Evolutionary conservation across 2,113 vertebrate genomes (phyloP).

Genomic region (Lethenteron camtschaticum): DNA sequence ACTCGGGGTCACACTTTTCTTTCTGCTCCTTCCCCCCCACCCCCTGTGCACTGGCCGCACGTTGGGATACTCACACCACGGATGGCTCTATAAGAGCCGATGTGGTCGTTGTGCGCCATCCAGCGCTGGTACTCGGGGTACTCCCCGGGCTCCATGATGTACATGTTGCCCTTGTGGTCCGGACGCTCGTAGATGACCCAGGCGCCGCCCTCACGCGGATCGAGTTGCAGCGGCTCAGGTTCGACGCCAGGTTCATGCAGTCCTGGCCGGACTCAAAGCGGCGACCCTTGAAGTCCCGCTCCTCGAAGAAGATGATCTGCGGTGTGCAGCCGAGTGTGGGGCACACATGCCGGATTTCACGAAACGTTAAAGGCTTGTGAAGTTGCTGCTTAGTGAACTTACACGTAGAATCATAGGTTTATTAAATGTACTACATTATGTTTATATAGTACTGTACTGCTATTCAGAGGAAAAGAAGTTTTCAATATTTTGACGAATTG

Average conservation of each 20-base stretch:
- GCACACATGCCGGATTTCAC: too few species aligned
- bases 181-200: conserved; percentile 70
- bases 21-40: too few species aligned
- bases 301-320: conserved; percentile 70
- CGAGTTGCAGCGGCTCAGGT: conserved; percentile 65
- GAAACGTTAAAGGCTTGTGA: too few species aligned
- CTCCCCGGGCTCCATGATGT: conserved; percentile 46
- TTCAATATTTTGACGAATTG: too few species aligned
- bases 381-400: too few species aligned
- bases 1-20: too few species aligned
- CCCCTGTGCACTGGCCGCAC: too few species aligned
- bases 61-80: conserved; percentile 22
- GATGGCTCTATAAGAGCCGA: conserved; percentile 55
- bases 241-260: conserved; percentile 48
- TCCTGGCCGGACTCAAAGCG: conserved; percentile 56
- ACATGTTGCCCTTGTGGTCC: conserved; percentile 55
- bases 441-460: too few species aligned
- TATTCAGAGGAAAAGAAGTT: too few species aligned
- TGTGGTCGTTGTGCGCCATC: conserved; percentile 57
- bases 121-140: conserved; percentile 61
- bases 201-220: conserved; percentile 52
- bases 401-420: too few species aligned
- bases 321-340: too few species aligned
- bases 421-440: too few species aligned
- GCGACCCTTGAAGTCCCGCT: conserved; percentile 64